Percentiles rank a stretch among this genome's conserved stretches.
Conservation (phyloP, 2,888 invertebrate genomes). For the Trichopria drosophilae region DNA sequence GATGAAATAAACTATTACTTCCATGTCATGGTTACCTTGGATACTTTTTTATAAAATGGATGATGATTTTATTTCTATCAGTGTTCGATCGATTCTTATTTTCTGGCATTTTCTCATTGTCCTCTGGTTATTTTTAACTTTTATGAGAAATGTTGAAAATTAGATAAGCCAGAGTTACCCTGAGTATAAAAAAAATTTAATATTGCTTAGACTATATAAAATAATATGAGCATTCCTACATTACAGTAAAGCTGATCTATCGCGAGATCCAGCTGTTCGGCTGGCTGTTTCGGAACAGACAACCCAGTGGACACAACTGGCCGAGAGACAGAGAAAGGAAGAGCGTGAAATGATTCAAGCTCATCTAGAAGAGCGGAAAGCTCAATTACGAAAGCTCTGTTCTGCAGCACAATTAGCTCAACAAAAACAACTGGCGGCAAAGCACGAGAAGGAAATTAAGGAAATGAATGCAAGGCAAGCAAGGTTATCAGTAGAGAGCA, state of each 20-base stretch:
- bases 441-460: conserved; percentile 91
- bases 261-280: conserved; percentile 76
- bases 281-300: conserved; percentile 91
- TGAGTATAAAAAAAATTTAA: no score
- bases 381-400: conserved; percentile 73
- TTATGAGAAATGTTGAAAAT: no score
- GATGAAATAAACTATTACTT: no score
- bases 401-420: conserved; percentile 79
- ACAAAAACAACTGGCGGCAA: conserved; percentile 85
- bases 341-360: conserved; percentile 80
- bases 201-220: not conserved
- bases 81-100: no score
- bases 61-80: no score
- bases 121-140: no score
- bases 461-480: conserved; percentile 94
- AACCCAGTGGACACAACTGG: conserved; percentile 90
- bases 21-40: no score
- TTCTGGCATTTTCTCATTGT: no score
- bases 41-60: no score
- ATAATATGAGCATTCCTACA: conserved; percentile 13
- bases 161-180: no score
- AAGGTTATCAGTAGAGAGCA: conserved; percentile 95
- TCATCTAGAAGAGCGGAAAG: conserved; percentile 82
- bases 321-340: conserved; percentile 79
- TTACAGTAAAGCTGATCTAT: conserved; percentile 77